A percentile compares a stretch with the other conserved stretches of the same genome.
Conservation (phyloP, 2,113 vertebrate genomes). For the Mohoua ochrocephala region DNA sequence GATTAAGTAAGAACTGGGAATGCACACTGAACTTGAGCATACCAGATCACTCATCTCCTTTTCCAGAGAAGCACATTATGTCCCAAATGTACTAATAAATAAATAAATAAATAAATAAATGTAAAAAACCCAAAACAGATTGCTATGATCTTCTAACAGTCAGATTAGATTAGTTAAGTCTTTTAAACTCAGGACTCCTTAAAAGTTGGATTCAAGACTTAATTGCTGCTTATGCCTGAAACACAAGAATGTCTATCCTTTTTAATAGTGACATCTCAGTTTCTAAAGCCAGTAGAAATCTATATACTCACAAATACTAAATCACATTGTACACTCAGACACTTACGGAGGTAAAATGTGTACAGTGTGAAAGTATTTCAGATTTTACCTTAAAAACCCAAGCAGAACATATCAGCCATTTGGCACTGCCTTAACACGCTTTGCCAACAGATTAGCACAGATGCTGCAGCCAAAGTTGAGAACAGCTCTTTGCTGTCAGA, state of each 20-base stretch:
- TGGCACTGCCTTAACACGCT: neutral
- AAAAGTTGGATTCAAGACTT: neutral
- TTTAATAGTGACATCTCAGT: neutral
- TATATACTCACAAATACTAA: neutral
- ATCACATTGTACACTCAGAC: neutral
- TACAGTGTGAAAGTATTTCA: neutral
- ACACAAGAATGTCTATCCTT: neutral
- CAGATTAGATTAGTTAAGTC: neutral
- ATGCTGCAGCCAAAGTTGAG: neutral
- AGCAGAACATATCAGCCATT: neutral
- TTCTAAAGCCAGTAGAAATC: neutral
- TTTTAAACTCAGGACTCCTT: constrained; percentile 22
- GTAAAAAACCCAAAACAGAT: neutral
- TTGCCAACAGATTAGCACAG: neutral
- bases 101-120: neutral
- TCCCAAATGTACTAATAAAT: neutral
- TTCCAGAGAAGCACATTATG: constrained; percentile 25
- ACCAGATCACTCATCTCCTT: neutral
- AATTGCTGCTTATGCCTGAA: neutral
- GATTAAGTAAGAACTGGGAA: neutral
- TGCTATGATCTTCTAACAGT: neutral
- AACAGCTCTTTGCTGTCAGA: neutral
- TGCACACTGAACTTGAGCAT: neutral
- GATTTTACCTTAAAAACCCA: neutral
- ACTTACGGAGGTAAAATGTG: neutral